A percentile compares a stretch with the other conserved stretches of the same genome.
Evolutionary conservation across 2,113 vertebrate genomes (phyloP).

Genomic region (Nannospalax galili): DNA sequence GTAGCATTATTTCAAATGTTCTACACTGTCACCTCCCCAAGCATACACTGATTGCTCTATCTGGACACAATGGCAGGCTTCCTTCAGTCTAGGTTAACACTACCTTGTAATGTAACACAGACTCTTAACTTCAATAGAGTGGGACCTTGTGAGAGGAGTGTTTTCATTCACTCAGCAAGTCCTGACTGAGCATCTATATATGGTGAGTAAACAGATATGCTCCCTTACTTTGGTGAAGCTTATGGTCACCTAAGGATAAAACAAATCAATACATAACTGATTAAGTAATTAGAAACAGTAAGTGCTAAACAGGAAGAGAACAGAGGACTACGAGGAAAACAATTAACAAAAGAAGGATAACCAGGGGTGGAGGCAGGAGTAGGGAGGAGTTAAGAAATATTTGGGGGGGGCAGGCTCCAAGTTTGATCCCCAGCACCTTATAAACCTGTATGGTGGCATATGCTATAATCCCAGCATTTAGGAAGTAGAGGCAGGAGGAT

Average conservation of each 20-base stretch:
- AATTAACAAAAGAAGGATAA: not conserved
- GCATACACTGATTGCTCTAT: not conserved
- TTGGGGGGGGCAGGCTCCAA: not conserved
- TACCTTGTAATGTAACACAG: not conserved
- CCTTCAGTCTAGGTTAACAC: not conserved
- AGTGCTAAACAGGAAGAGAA: constrained; percentile 36
- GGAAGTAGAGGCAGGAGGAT: not conserved
- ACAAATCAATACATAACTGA: not conserved
- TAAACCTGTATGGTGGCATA: not conserved
- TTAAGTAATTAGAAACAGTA: constrained; percentile 39
- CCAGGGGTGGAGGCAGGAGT: not conserved
- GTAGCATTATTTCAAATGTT: constrained; percentile 25
- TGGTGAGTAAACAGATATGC: not conserved
- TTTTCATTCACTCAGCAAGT: constrained; percentile 50
- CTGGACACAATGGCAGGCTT: constrained; percentile 6
- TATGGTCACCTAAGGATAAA: constrained; percentile 38
- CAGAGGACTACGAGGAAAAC: not conserved
- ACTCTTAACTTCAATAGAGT: not conserved
- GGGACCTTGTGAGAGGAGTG: not conserved
- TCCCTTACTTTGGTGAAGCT: not conserved
- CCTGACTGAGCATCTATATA: constrained; percentile 5
- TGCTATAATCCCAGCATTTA: not conserved
- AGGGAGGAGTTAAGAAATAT: not conserved
- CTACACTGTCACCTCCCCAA: not conserved
- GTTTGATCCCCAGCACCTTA: not conserved